Evolutionary conservation across 2,113 vertebrate genomes (phyloP), one percentile per base, ranked within the genome.

Genomic region (Daubentonia madagascariensis): DNA sequence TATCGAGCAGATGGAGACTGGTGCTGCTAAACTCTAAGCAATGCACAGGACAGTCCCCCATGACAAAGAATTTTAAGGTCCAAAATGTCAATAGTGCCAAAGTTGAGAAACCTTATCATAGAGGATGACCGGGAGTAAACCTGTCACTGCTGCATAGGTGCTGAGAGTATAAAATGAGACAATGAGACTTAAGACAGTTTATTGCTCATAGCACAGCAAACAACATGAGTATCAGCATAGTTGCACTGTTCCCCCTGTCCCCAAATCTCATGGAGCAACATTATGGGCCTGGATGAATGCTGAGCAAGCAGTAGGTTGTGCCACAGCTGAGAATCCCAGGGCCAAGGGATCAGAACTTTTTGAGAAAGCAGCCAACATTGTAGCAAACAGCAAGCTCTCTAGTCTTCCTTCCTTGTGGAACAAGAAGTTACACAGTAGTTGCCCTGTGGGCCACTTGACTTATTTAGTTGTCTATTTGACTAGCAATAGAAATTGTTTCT

Each of bases 221-320:
- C 3, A 37, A 9, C 23, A 28, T 4, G 7, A 81, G 1, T 8
- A 18, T 57, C 5, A 8, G 48, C 37, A 32, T 25, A 37, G 43
- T 5, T 22, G 17, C 2, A 1, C 40, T 61, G 28, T 1, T 75
- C 1, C 17, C 4, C 20, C 43, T 8, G 8, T 11, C 6, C 9
- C 7, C 14, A 61, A 8, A 40, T 93, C 8, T 59, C 73, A 59
- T 28, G 32, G 6, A 4, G 16, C 0, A 1, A 59, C 9, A 5
- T 20, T 6, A 68, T 61, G n/a, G 1, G 7, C 3, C 45, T 9
- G 3, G 20, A 70, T 43, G 17, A 50, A 8, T 35, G 50, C 81
- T 76, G n/a, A 87, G 16, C 9, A 54, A 52, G 8, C 11, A 20
- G 54, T 32, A 14, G 16, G 3, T 40, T 78, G 17, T 63, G 54